Base-by-base conservation (phyloP, 2,113 vertebrate genomes). In the Hyperopisus bebe region DNA sequence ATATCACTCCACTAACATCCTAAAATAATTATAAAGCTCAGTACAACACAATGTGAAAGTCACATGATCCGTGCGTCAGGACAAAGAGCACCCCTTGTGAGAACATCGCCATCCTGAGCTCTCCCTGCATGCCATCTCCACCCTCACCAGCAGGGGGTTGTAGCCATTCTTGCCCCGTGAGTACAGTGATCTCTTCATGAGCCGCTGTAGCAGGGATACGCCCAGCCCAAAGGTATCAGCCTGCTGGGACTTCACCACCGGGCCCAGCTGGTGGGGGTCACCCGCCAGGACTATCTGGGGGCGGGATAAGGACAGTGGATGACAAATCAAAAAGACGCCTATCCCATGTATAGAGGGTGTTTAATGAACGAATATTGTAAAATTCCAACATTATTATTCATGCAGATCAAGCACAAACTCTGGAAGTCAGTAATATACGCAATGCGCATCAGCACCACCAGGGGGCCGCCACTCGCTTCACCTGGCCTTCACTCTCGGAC, bases 201-300 rank as follows among this genome's bases (percentile, higher is more conserved):
- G 94, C 88, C 98, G 96, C 92, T 99, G 98, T 92, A 99, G 85
- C 90, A 99, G 92, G 51, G 98, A 99, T 5, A 96, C 6, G 0
- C 94, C 97, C 87, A 99, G 95, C 77, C 98, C 98, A 62, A 97
- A 99, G 66, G 91, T 91, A 74, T 91, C n/a, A 0, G 98, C 97
- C 2, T 97, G 91, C 82, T 93, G 95, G 84, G 97, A 99, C 94
- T 98, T 99, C 91, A 99, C 96, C 47, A 97, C 86, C 0, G 98
- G 98, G 3, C 98, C 98, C 85, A 99, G 94, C 90, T 99, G 98
- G 93, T 96, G 96, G 31, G 98, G 98, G 92, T 99, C 98, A 90
- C 98, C 98, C 7, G 97, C 97, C 31, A 99, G 95, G 88, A 99
- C 93, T 7, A 99, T 95, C 98, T 99, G 90, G 6, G 87, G 6